Evolutionary conservation across 2,113 vertebrate genomes (phyloP).

Genomic region (Aphyosemion australe): DNA sequence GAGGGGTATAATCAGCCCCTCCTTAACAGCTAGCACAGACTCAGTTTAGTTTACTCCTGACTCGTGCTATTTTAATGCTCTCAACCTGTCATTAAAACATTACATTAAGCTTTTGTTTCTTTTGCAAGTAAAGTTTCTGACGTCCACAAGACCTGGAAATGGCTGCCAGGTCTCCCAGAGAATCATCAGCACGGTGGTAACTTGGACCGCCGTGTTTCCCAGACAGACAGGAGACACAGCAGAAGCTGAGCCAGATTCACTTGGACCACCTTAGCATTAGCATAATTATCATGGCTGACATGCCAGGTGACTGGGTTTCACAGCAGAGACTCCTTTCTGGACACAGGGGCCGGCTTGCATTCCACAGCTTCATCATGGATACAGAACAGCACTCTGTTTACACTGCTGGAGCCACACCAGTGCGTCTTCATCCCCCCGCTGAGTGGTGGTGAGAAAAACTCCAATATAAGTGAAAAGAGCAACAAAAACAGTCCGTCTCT

Average conservation of each 20-base stretch:
- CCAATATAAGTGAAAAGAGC: conserved; percentile 10
- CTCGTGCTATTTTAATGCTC: conserved; percentile 17
- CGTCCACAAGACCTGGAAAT: neutral
- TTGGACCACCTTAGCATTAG: conserved; percentile 46
- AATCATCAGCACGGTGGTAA: conserved; percentile 11
- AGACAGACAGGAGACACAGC: conserved; percentile 65
- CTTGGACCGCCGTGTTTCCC: conserved; percentile 5
- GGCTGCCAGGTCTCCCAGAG: too few relatives aligned
- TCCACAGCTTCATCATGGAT: conserved; percentile 52
- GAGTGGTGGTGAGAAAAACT: conserved; percentile 1
- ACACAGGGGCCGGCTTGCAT: conserved; percentile 40
- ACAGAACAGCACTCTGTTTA: conserved; percentile 53
- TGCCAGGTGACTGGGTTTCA: conserved; percentile 60
- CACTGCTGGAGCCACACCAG: conserved; percentile 32
- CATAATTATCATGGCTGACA: conserved; percentile 41
- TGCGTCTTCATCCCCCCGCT: conserved; percentile 5
- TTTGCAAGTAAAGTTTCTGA: neutral
- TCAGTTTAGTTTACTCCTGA: conserved; percentile 24
- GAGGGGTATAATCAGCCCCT: conserved; percentile 46
- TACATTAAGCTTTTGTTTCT: neutral
- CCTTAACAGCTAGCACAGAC: conserved; percentile 35
- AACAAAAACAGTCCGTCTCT: neutral
- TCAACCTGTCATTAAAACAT: conserved; percentile 1
- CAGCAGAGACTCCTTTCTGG: conserved; percentile 33
- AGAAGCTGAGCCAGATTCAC: conserved; percentile 35